Evolutionary conservation across 2,113 vertebrate genomes (phyloP), one percentile per base, ranked within the genome.

Genomic region (Ictidomys tridecemlineatus): DNA sequence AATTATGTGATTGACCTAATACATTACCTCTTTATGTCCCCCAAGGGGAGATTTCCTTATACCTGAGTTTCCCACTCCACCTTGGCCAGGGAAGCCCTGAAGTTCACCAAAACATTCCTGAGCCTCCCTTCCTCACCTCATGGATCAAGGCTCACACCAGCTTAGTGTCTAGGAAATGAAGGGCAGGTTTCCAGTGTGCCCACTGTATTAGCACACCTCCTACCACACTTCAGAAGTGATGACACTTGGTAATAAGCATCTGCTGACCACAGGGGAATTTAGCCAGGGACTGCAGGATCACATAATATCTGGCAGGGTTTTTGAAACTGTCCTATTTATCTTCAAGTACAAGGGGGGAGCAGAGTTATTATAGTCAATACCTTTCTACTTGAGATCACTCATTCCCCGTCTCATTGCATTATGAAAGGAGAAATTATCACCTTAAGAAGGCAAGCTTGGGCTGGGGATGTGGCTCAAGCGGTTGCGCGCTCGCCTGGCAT

Each of bases 111-210:
- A 85, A 85, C 67, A n/a, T 72, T 85, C 70, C 65, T 83, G 69
- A 93, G 93, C 61, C 65, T 91, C n/a, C 34, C 51, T 85, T 80
- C n/a, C 30, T 90, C 72, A 69, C 37, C 42, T 85, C 32, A 24
- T 20, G 85, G 53, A 87, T 2, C 80, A 30, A 51, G 67, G 28
- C 42, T 58, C 34, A 30, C 4, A 74, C 77, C 65, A 30, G 30
- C 20, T 74, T 85, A 69, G 84, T 65, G 10, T 51, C 72, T 74
- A 63, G 74, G 42, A 88, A 42, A 51, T 26, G 30, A 61, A 94
- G 16, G 17, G 28, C 37, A 26, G 0, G 5, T 30, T 92, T 74
- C 26, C 67, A 94, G 58, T 5, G 1, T 34, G 24, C 8, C 5
- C 30, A 30, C 39, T 37, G 20, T 4, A 30, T 73, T 8, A 30